Evolutionary conservation across 2,113 vertebrate species (phyloP), one percentile per base, ranked within the genome.

Genomic region (Pogonocichla stellata): DNA sequence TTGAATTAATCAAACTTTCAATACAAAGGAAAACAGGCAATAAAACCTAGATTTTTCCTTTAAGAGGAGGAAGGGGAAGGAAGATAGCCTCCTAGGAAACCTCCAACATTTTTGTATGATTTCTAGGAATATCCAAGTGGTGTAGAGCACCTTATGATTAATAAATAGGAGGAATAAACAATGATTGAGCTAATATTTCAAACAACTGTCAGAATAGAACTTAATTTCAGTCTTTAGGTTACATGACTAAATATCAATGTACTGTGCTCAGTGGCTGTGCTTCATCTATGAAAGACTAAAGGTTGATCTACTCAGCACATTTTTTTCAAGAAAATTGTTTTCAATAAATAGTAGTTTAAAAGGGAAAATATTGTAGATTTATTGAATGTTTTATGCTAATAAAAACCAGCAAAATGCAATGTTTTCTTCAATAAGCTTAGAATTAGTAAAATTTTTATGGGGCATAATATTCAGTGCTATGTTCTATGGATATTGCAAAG

Each of bases 21-120:
- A 16, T 38, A 65, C 2, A 65, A 75, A 29, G 11, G 4, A 80
- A 48, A 77, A 33, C 19, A 92, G 53, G 18, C 11, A 93, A n/a
- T 11, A 17, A 57, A 85, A 45, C 2, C 2, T 43, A 31, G 3
- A 56, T 60, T 77, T 86, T 72, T 73, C 12, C 14, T 20, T 67
- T 60, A 38, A 19, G 23, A 48, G 8, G 2, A 38, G 3, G 5
- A 74, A 75, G 5, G 6, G 6, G 0, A 9, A 45, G 5, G 12
- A 89, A 77, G 8, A 50, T 5, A 38, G 10, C 12, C 8, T 34
- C 18, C 24, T 67, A 47, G 29, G 43, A 86, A 64, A 66, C 9
- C 8, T 86, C 19, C 13, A 42, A 19, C 7, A 7, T 33, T 34
- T 81, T 33, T 38, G 22, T 5, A 10, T 62, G 48, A 42, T 60